Conservation (phyloP, 2,113 vertebrate species). For the Oxygymnocypris stewartii region DNA sequence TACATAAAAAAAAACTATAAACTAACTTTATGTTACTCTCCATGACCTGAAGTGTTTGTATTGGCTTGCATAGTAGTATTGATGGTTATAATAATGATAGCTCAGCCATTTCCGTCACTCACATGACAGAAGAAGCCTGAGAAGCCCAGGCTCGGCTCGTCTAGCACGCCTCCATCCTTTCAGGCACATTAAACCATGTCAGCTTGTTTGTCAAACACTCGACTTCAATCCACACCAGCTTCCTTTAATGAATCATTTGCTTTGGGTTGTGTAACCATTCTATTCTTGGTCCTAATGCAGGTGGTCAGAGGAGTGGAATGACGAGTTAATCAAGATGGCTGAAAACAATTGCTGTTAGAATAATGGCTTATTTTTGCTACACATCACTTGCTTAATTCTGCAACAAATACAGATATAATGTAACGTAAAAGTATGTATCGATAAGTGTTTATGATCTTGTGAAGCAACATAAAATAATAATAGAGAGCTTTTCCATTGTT, state of each 20-base stretch:
- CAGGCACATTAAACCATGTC: background rate
- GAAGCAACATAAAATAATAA: background rate
- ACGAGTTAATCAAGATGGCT: background rate
- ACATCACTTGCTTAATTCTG: background rate
- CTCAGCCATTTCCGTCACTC: background rate
- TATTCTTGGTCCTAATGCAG: background rate
- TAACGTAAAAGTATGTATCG: background rate
- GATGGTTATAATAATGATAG: conserved; percentile 20
- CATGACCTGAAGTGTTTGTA: conserved; percentile 17
- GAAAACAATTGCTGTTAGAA: background rate
- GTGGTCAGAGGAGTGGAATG: conserved; percentile 16
- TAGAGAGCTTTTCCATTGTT: background rate
- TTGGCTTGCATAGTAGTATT: conserved; percentile 5
- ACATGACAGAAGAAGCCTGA: no score
- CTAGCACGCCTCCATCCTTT: background rate
- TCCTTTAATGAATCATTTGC: background rate
- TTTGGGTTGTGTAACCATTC: conserved; percentile 1
- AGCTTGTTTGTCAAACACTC: conserved; percentile 30
- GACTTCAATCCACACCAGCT: background rate
- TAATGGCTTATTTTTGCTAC: background rate
- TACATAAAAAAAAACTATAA: background rate
- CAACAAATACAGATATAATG: background rate
- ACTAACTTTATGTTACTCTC: background rate
- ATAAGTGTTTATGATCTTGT: background rate
- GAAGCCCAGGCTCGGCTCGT: background rate